Conservation (phyloP, 2,797 vertebrate genomes). For the Acrossocheilus fasciatus region DNA sequence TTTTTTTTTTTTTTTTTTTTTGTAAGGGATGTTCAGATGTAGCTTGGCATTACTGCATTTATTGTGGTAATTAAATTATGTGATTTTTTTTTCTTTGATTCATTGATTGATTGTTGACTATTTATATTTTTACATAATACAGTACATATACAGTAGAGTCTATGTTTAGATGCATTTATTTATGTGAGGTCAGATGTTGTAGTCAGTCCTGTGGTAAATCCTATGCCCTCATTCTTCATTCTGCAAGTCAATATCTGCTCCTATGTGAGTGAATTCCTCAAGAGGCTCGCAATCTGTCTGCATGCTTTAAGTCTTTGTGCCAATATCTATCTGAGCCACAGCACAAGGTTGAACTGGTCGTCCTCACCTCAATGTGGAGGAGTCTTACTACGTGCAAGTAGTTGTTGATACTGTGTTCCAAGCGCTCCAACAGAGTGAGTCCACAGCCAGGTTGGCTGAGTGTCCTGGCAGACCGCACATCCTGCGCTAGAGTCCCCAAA, state of each 20-base stretch:
- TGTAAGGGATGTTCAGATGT: no score
- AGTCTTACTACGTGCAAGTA: conserved; percentile 74
- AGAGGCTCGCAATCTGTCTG: neutral
- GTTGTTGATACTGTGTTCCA: conserved; percentile 75
- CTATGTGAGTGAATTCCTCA: neutral
- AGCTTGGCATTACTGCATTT: no score
- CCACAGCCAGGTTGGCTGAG: conserved; percentile 65
- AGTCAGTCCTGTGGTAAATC: neutral
- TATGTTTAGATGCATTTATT: neutral
- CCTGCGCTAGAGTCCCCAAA: conserved; percentile 68
- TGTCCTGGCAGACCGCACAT: conserved; percentile 63
- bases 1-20: no score
- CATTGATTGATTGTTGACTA: neutral
- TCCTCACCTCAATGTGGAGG: conserved; percentile 71
- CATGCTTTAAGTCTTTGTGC: neutral
- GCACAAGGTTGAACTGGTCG: neutral
- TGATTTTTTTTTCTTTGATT: neutral
- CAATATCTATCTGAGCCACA: neutral
- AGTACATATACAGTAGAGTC: neutral
- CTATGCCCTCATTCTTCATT: neutral
- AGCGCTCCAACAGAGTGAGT: conserved; percentile 65
- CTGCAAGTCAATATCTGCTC: neutral
- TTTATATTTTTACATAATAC: neutral
- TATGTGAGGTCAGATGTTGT: neutral
- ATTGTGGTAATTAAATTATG: neutral